Evolutionary conservation across 2,888 invertebrate species (phyloP), one percentile per base, ranked within the genome.

Genomic region (Poecilobothrus nobilitatus): DNA sequence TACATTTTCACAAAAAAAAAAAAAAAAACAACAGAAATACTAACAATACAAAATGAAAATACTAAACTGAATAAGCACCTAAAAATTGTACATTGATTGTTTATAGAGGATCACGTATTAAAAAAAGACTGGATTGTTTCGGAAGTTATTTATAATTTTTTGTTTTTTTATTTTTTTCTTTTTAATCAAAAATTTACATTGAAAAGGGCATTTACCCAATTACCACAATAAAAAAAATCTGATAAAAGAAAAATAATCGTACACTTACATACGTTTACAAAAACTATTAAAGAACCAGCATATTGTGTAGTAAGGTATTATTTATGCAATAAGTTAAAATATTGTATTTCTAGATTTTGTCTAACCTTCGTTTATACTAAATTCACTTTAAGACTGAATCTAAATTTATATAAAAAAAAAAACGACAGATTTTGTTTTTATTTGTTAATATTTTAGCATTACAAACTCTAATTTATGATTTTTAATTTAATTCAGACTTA

Each of bases 151-250:
- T 53, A 12, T 37, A 37, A 37, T 37, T 37, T 37, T 34, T 34
- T 8, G 5, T 5, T 7, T 34, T 34, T 34, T 37, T 37, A 8
- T 37, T 37, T 37, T 37, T 7, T 37, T 37, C 7, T 37, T 37
- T 53, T 53, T 53, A 53, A 15, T 18, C 7, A 53, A 53, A 37
- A 53, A 53, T 53, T 53, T 53, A 53, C 53, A 53, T 53, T 53
- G 53, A 53, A 53, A 53, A 53, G 53, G 53, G 53, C 53, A 53
- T 53, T 53, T 53, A 53, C 53, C 53, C 53, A 53, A 53, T 53
- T 53, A 53, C 18, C n/a, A n/a, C 6, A 53, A 6, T 53, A 53
- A 37, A 10, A 37, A 37, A 37, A 8, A 37, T 27, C 27, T 27
- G 27, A 27, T 27, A 27, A 27, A 27, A 27, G 2, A 27, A 27